phyloP scores from a whole-genome alignment of 1,140 invertebrate species.

The Chlorops oryzae region DNA sequence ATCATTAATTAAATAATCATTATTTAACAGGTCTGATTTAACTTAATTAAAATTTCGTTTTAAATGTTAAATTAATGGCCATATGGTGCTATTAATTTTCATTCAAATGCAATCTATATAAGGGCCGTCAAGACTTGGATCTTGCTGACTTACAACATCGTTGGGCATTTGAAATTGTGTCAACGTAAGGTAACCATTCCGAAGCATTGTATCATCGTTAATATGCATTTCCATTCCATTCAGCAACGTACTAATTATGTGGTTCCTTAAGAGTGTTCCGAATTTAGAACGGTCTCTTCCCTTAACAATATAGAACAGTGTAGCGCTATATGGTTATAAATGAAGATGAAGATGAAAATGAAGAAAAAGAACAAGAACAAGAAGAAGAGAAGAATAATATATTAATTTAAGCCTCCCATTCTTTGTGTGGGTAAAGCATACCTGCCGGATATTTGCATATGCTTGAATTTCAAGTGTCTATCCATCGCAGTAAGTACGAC shows the following conservation, averaged over 20 bases:
- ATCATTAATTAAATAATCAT: too few relatives aligned
- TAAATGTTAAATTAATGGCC: too few relatives aligned
- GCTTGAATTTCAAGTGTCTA: constrained; percentile 70
- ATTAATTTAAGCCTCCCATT: neutral
- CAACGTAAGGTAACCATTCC: constrained; percentile 89
- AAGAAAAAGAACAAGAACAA: constrained; percentile 35
- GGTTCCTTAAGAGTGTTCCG: constrained; percentile 63
- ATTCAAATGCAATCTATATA: too few relatives aligned
- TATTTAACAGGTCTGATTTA: too few relatives aligned
- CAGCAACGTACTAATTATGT: constrained; percentile 72
- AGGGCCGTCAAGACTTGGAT: too few relatives aligned
- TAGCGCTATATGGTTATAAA: constrained; percentile 77
- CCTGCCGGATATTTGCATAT: constrained; percentile 91
- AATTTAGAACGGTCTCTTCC: constrained; percentile 66
- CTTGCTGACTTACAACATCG: constrained; percentile 91
- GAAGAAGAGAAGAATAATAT: neutral
- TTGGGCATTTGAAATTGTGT: constrained; percentile 92
- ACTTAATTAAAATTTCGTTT: too few relatives aligned
- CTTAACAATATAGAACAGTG: constrained; percentile 91
- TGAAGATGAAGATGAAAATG: too few relatives aligned
- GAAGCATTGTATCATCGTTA: constrained; percentile 85
- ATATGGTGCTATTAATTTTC: too few relatives aligned
- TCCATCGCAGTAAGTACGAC: constrained; percentile 83
- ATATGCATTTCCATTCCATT: constrained; percentile 83
- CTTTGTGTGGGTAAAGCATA: too few relatives aligned